Base-by-base conservation (phyloP, 1,140 invertebrate species). In the Phymastichus coffea region DNA sequence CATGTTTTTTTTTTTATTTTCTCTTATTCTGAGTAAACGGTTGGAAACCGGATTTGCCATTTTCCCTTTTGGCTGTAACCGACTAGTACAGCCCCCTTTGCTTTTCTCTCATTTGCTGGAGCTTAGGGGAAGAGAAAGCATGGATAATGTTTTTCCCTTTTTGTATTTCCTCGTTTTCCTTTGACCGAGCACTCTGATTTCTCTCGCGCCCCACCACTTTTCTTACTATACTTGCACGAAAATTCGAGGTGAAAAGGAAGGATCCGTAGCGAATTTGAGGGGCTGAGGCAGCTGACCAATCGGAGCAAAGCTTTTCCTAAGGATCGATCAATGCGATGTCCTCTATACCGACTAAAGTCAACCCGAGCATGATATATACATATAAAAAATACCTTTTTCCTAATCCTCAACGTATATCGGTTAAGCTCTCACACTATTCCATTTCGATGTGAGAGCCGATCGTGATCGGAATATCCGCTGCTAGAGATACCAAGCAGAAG, bases 321-420 rank as follows among this genome's bases (percentile, higher is more conserved):
- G 70, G 63, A 70, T 70, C 74, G 77, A 78, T 78, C 77, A 76
- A 79, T 79, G 77, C 72, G 73, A 61, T 75, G 68, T 59, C 75
- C 72, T 69, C 70, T 73, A 66, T 77, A 77, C 75, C 70, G 72
- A 74, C 76, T 55, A 68, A 65, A 67, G 66, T 66, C 64, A 68
- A 67, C 63, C n/a, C n/a, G n/a, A n/a, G n/a, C n/a, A n/a, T n/a
- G n/a, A n/a, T n/a, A n/a, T n/a, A n/a, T n/a, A 12, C 19, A 22
- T 26, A 23, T 40, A 43, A 12, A 2, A 26, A 15, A 28, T 2
- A n/a, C 44, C 8, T 40, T 19, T 19, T 44, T 43, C 26, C 48
- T 44, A 52, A 58, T 58, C 40, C 48, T 37, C 40, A 4, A 17
- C 28, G 20, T 22, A 35, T 44, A 28, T 8, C 4, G 37, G 19